Evolutionary conservation across 2,113 vertebrate genomes (phyloP).

Genomic region (Benitochromis conjunctus): DNA sequence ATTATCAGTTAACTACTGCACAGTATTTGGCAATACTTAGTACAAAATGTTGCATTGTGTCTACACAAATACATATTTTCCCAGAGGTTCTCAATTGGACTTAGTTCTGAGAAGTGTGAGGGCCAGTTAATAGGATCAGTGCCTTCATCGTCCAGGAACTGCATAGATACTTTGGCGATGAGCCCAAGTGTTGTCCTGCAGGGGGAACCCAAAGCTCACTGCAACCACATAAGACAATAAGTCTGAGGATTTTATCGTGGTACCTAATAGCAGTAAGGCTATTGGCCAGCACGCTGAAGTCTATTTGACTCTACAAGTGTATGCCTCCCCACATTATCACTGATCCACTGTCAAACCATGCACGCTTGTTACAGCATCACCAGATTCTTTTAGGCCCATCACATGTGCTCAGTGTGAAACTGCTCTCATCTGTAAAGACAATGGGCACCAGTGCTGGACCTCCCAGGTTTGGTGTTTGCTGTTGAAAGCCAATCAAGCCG

Average conservation of each 20-base stretch:
- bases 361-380: not conserved
- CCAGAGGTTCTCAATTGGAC: too few relatives aligned
- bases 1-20: not conserved
- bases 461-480: not conserved
- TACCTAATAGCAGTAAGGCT: not conserved
- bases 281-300: not conserved
- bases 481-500: not conserved
- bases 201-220: not conserved
- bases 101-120: too few relatives aligned
- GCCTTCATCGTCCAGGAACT: too few relatives aligned
- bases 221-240: not conserved
- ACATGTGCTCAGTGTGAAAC: not conserved
- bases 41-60: too few relatives aligned
- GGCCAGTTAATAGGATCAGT: too few relatives aligned
- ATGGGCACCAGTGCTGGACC: not conserved
- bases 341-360: not conserved
- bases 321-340: not conserved
- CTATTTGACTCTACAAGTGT: not conserved
- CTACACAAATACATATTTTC: too few relatives aligned
- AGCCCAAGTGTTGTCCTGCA: not conserved
- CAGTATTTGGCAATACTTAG: too few relatives aligned
- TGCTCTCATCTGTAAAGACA: not conserved
- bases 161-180: not conserved
- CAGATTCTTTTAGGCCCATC: not conserved
- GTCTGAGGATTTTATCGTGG: not conserved